These are phyloP conservation scores for Drosophila paulistorum DNA, from an alignment of 1,140 invertebrate species.

Conservation along the genomic window DNA sequence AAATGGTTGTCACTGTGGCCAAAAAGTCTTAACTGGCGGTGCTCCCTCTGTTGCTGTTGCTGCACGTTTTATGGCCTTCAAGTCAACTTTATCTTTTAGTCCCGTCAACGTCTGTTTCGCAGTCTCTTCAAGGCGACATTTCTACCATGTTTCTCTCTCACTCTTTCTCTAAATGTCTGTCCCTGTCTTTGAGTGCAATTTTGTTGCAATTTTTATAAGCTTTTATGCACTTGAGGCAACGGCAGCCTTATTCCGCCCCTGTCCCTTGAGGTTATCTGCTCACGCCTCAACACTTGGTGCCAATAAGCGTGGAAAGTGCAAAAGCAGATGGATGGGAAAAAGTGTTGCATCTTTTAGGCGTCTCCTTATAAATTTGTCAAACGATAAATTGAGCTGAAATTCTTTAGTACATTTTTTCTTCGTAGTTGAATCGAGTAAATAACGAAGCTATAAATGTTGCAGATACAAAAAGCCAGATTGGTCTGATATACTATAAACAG, in stretches of 20 bases:
- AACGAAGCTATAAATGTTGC: background rate
- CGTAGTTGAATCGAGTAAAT: conserved; percentile 9
- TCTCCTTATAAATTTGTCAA: conserved; percentile 53
- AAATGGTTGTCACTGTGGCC: conserved; percentile 42
- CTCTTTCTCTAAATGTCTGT: conserved; percentile 7
- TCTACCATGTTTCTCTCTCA: conserved; percentile 45
- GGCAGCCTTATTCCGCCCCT: background rate
- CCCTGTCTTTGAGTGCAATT: conserved; percentile 42
- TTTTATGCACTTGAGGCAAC: conserved; percentile 56
- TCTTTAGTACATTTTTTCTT: conserved; percentile 29
- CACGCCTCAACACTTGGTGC: conserved; percentile 50
- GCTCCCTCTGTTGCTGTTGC: conserved; percentile 23
- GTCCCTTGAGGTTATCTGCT: background rate
- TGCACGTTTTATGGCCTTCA: conserved; percentile 72
- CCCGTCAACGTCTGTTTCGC: conserved; percentile 68
- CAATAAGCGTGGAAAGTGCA: conserved; percentile 28
- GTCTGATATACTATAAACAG: background rate
- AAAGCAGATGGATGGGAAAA: conserved; percentile 12
- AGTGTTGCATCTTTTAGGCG: conserved; percentile 59
- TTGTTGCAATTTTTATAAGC: conserved; percentile 71
- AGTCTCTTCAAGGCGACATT: conserved; percentile 45
- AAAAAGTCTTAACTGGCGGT: conserved; percentile 24
- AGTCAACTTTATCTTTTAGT: conserved; percentile 67
- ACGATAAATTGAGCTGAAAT: conserved; percentile 54
- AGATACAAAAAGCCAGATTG: background rate